A percentile compares a stretch with the other conserved stretches of the same genome.
phyloP scores from a whole-genome alignment of 2,797 vertebrate species.

The Todus mexicanus region DNA sequence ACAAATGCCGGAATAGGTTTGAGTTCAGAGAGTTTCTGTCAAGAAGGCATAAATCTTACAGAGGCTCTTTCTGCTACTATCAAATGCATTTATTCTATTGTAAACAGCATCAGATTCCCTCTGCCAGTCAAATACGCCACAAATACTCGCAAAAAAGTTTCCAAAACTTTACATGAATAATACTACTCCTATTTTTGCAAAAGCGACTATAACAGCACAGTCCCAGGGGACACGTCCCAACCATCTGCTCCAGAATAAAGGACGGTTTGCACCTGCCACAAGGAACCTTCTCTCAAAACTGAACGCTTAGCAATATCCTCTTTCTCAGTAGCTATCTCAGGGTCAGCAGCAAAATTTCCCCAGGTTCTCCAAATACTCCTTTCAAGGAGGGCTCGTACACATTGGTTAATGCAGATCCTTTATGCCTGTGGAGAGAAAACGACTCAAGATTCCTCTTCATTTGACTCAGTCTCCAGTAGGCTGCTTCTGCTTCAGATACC shows the following conservation, averaged over 20 bases:
- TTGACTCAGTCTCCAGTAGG: background rate
- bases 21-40: background rate
- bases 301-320: background rate
- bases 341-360: background rate
- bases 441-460: background rate
- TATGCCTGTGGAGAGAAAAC: background rate
- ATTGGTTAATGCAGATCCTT: background rate
- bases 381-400: background rate
- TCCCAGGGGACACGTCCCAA: background rate
- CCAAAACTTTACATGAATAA: background rate
- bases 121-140: background rate
- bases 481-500: accelerated
- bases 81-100: background rate
- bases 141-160: background rate
- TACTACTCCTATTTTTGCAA: background rate
- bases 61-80: background rate
- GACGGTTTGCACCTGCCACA: background rate
- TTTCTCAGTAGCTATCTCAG: background rate
- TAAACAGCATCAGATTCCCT: background rate
- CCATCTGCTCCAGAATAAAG: background rate
- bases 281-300: background rate
- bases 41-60: background rate
- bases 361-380: background rate
- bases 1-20: background rate
- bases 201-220: background rate